A percentile compares a stretch with the other conserved stretches of the same genome.
These are phyloP conservation scores for Drosophila jambulina DNA, from an alignment of 1,140 invertebrate species.

Conservation along the genomic window DNA sequence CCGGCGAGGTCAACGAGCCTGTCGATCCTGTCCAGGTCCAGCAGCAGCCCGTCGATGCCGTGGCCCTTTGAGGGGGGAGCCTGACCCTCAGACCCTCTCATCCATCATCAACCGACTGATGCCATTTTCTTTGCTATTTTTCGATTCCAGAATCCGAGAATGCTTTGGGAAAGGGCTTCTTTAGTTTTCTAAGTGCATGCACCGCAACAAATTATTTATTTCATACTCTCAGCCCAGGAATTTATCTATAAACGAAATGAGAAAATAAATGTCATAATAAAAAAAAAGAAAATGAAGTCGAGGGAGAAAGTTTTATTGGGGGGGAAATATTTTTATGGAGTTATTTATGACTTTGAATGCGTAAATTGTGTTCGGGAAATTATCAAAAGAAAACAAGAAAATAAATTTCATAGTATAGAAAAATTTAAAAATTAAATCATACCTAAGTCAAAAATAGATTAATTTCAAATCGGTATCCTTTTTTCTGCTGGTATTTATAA, in stretches of 20 bases:
- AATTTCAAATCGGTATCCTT: too few species aligned
- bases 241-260: constrained; percentile 56
- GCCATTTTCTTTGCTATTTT: constrained; percentile 65
- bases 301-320: not conserved
- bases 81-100: not conserved
- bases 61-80: constrained; percentile 36
- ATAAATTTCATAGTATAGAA: too few species aligned
- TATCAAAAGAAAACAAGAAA: too few species aligned
- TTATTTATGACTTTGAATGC: too few species aligned
- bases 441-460: too few species aligned
- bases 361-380: too few species aligned
- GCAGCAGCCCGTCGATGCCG: constrained; percentile 24
- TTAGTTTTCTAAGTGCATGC: constrained; percentile 78
- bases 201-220: constrained; percentile 79
- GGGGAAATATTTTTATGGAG: not conserved
- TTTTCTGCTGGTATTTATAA: too few species aligned
- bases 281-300: constrained; percentile 17
- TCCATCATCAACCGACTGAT: constrained; percentile 52
- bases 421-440: too few species aligned
- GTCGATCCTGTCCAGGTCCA: constrained; percentile 12
- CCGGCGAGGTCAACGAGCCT: constrained; percentile 24
- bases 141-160: constrained; percentile 26
- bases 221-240: constrained; percentile 77
- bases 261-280: constrained; percentile 45
- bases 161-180: constrained; percentile 44